phyloP scores from a whole-genome alignment of 2,113 vertebrate genomes.

The Anhinga rufa region DNA sequence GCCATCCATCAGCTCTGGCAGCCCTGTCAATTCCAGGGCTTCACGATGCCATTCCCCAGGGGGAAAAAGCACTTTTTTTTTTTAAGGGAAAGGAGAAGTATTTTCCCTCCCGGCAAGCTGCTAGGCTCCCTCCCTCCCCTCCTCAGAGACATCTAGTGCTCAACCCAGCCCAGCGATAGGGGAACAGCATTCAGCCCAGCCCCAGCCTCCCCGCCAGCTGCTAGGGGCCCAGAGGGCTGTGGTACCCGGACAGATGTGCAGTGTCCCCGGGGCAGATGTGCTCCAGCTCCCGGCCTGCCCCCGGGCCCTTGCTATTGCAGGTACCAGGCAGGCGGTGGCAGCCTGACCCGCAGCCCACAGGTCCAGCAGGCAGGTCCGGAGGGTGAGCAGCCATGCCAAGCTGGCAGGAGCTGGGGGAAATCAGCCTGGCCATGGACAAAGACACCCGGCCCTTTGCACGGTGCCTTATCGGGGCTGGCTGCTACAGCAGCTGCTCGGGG shows the following conservation, averaged over 20 bases:
- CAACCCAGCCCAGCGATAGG: not conserved
- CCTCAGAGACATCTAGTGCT: not conserved
- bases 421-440: not conserved
- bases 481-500: not conserved
- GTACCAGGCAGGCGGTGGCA: slow-evolving; percentile 19
- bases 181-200: not conserved
- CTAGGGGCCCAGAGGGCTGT: not conserved
- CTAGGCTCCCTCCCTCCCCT: not conserved
- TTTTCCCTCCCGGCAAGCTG: not conserved
- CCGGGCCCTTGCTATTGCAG: not conserved
- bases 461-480: not conserved
- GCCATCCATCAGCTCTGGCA: slow-evolving; percentile 45
- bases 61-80: not conserved
- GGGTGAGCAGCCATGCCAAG: not conserved
- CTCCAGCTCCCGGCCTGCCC: not conserved
- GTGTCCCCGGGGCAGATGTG: not conserved
- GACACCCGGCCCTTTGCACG: rapidly evolving
- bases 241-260: not conserved
- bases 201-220: not conserved
- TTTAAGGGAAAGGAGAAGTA: not conserved
- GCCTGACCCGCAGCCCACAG: not conserved
- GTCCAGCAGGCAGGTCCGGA: not conserved
- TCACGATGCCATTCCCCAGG: not conserved
- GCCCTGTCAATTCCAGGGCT: slow-evolving; percentile 37
- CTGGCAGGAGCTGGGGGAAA: not conserved